These are phyloP conservation scores for Adoxophyes honmai DNA, from an alignment of 1,140 invertebrate genomes.

Conservation along the genomic window DNA sequence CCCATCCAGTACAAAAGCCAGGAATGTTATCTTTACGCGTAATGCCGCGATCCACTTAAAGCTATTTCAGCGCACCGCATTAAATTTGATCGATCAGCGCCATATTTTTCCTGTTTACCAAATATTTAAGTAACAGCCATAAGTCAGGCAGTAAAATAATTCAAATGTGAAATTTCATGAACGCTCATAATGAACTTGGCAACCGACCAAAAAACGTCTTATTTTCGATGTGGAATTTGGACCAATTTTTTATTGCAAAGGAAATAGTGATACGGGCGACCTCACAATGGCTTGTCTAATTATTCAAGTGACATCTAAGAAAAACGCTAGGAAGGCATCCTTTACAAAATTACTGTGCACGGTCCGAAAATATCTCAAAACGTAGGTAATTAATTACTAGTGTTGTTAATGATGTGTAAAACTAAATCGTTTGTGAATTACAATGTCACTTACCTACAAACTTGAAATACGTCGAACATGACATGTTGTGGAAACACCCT, in stretches of 20 bases:
- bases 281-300: slow-evolving; percentile 39
- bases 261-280: slow-evolving; percentile 53
- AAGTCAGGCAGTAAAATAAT: slow-evolving; percentile 77
- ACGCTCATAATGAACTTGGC: slow-evolving; percentile 77
- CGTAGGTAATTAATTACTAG: too few relatives aligned
- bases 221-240: slow-evolving; percentile 77
- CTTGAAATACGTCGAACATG: too few relatives aligned
- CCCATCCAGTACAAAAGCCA: not conserved
- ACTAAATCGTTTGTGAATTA: too few relatives aligned
- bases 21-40: slow-evolving; percentile 19
- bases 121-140: slow-evolving; percentile 77
- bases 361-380: too few relatives aligned
- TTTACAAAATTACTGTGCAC: too few relatives aligned
- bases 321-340: not conserved
- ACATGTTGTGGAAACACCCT: too few relatives aligned
- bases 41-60: slow-evolving; percentile 57
- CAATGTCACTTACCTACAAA: too few relatives aligned
- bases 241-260: slow-evolving; percentile 74
- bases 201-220: slow-evolving; percentile 75
- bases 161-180: slow-evolving; percentile 77
- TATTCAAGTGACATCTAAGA: not conserved
- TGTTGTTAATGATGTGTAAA: too few relatives aligned
- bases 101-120: slow-evolving; percentile 77
- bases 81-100: slow-evolving; percentile 74
- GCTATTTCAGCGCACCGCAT: slow-evolving; percentile 63